These are phyloP conservation scores for Apamea monoglypha DNA, from an alignment of 2,888 invertebrate genomes.

Conservation along the genomic window DNA sequence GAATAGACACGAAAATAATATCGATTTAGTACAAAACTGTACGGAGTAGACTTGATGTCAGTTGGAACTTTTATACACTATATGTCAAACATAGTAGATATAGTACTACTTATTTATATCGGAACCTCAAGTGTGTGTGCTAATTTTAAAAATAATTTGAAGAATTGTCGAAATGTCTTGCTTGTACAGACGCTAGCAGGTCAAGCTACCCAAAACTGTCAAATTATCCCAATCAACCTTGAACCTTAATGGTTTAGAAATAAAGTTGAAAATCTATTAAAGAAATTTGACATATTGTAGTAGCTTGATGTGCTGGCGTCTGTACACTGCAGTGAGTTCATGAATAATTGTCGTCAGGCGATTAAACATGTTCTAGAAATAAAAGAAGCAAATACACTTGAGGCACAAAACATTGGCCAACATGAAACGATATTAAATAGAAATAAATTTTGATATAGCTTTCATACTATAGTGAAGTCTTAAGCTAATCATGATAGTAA, in stretches of 20 bases:
- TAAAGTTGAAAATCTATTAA: too few relatives aligned
- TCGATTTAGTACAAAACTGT: conserved; percentile 79
- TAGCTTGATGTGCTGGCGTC: too few relatives aligned
- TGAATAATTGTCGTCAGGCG: conserved; percentile 7
- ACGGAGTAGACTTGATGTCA: conserved; percentile 69
- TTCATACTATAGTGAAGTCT: conserved; percentile 75
- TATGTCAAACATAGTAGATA: conserved; percentile 61
- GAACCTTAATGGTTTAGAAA: too few relatives aligned
- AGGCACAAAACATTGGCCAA: conserved; percentile 64
- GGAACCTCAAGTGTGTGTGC: conserved; percentile 57
- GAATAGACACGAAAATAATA: conserved; percentile 80
- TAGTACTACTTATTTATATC: conserved; percentile 63
- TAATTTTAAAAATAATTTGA: conserved; percentile 35
- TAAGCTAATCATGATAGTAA: conserved; percentile 77
- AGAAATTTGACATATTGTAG: too few relatives aligned
- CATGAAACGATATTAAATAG: conserved; percentile 63
- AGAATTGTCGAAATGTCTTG: conserved; percentile 24
- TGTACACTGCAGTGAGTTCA: neutral
- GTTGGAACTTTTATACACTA: conserved; percentile 59
- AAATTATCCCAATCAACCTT: too few relatives aligned
- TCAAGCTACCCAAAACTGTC: too few relatives aligned
- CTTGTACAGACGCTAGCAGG: too few relatives aligned
- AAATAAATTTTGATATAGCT: conserved; percentile 73
- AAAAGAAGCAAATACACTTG: conserved; percentile 54
- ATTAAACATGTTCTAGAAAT: conserved; percentile 9